These are phyloP conservation scores for Hyaena hyaena DNA, from an alignment of 2,113 vertebrate genomes.

Conservation along the genomic window DNA sequence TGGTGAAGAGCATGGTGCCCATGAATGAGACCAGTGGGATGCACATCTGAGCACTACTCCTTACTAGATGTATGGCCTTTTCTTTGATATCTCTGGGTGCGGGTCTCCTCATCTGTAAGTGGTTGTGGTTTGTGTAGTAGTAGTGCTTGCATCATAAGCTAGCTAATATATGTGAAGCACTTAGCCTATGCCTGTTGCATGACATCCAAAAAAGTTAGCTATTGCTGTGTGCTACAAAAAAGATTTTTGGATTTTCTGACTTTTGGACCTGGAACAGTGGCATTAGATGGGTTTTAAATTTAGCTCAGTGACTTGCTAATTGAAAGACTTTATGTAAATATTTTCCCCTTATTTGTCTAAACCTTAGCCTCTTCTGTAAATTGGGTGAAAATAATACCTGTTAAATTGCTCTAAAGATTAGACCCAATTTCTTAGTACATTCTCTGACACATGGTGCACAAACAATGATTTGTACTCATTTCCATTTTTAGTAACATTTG, in stretches of 20 bases:
- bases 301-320: neutral
- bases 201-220: neutral
- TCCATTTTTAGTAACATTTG: constrained; percentile 24
- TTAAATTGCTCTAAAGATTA: neutral
- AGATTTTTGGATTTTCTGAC: neutral
- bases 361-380: neutral
- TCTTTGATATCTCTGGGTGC: neutral
- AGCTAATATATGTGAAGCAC: neutral
- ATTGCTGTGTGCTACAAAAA: neutral
- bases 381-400: neutral
- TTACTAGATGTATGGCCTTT: neutral
- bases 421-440: neutral
- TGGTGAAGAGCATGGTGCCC: neutral
- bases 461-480: neutral
- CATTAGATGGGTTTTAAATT: neutral
- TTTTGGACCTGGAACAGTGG: neutral
- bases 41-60: neutral
- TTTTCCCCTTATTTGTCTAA: neutral
- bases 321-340: neutral
- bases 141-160: neutral
- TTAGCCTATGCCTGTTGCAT: neutral
- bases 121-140: neutral
- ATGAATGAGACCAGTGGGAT: neutral
- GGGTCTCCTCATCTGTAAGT: neutral
- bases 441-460: neutral